These are phyloP conservation scores for Phengaris arion DNA, from an alignment of 2,888 invertebrate species.

Conservation along the genomic window DNA sequence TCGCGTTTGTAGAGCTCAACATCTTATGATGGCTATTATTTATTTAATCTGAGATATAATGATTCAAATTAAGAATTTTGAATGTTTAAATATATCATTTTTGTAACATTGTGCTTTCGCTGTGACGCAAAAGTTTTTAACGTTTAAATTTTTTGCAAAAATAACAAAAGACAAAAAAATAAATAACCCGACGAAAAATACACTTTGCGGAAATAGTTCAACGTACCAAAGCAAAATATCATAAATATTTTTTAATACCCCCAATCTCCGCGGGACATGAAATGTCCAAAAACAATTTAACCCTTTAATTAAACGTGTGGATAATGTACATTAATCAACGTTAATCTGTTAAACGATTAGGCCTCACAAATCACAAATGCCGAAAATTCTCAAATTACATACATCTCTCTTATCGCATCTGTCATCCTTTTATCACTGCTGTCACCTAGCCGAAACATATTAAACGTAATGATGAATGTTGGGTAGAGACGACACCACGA, in stretches of 20 bases:
- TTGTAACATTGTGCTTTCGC: too few species aligned
- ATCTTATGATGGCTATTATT: neutral
- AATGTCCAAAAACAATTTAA: neutral
- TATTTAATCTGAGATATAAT: too few species aligned
- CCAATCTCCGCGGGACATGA: neutral
- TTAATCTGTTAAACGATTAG: conserved; percentile 35
- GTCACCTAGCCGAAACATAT: conserved; percentile 71
- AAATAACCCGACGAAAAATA: too few species aligned
- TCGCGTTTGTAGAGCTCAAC: neutral
- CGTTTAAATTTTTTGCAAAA: too few species aligned
- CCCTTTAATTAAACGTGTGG: conserved; percentile 30
- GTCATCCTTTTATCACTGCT: conserved; percentile 42
- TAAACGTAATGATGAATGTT: conserved; percentile 76
- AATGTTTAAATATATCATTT: neutral
- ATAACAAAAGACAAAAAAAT: too few species aligned
- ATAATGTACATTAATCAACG: conserved; percentile 8
- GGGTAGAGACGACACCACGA: conserved; percentile 52
- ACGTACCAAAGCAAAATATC: neutral
- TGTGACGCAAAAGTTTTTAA: too few species aligned
- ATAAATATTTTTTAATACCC: neutral
- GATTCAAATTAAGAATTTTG: neutral
- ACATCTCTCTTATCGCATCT: conserved; percentile 50
- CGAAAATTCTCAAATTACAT: conserved; percentile 41
- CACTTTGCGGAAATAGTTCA: too few species aligned
- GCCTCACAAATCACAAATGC: conserved; percentile 40